Conservation (phyloP, 1,140 invertebrate species). For the Trichonephila clavata region DNA sequence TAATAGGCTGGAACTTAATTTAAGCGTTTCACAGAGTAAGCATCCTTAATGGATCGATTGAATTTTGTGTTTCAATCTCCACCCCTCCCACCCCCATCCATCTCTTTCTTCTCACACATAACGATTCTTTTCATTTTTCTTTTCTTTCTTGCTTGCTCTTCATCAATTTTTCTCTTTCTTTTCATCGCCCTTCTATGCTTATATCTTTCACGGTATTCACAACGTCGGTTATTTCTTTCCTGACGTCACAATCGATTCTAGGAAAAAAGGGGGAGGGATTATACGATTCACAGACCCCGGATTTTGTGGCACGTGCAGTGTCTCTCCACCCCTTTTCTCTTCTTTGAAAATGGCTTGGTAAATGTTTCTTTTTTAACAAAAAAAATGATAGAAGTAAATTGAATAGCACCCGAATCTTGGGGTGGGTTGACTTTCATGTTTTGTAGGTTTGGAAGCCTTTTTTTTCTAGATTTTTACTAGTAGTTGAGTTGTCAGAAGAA, state of each 20-base stretch:
- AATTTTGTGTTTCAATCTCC: slow-evolving; percentile 1
- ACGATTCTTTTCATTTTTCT: slow-evolving; percentile 1
- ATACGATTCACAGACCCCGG: not conserved
- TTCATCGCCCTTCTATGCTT: slow-evolving; percentile 19
- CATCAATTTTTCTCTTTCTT: slow-evolving; percentile 39
- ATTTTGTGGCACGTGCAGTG: slow-evolving; percentile 7
- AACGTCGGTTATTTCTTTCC: not conserved
- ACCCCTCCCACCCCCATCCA: not conserved
- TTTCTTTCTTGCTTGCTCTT: slow-evolving; percentile 18
- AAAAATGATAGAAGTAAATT: slow-evolving; percentile 19
- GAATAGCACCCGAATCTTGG: slow-evolving; percentile 11
- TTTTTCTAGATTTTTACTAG: not conserved
- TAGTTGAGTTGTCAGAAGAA: no score
- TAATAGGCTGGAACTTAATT: slow-evolving; percentile 42
- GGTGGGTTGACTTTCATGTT: not conserved
- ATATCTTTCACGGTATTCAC: not conserved
- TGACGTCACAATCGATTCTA: slow-evolving; percentile 58
- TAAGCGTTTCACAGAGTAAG: slow-evolving; percentile 3
- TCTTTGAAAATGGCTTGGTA: slow-evolving; percentile 15
- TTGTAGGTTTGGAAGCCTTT: not conserved
- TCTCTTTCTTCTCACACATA: not conserved
- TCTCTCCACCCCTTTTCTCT: not conserved
- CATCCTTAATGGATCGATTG: slow-evolving; percentile 26
- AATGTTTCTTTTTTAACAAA: not conserved
- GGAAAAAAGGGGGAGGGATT: not conserved